Conservation (phyloP, 2,113 vertebrate genomes). For the Amblyopsis rosae region DNA sequence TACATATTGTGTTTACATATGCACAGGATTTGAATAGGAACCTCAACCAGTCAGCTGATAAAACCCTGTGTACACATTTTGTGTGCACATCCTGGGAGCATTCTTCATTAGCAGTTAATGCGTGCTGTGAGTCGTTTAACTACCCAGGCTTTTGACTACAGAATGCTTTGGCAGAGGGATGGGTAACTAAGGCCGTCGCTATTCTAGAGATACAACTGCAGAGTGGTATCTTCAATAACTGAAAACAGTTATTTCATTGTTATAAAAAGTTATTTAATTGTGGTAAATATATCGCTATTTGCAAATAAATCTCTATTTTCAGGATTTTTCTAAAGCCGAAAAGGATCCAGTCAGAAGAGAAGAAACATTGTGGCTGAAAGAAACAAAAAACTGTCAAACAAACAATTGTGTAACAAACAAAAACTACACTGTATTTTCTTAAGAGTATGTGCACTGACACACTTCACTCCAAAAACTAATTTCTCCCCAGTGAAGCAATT, state of each 20-base stretch:
- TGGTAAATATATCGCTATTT: neutral
- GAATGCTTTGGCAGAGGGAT: conserved; percentile 71
- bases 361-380: conserved; percentile 8
- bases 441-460: conserved; percentile 58
- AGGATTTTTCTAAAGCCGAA: neutral
- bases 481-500: conserved; percentile 63
- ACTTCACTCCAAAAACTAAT: conserved; percentile 69
- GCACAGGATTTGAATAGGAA: conserved; percentile 57
- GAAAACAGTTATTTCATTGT: neutral
- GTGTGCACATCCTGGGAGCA: conserved; percentile 31
- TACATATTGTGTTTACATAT: conserved; percentile 42
- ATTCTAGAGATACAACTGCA: conserved; percentile 31
- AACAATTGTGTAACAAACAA: conserved; percentile 17
- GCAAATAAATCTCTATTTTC: neutral
- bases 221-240: conserved; percentile 32
- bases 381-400: neutral
- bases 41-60: conserved; percentile 31
- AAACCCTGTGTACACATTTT: conserved; percentile 21
- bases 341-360: neutral
- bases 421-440: conserved; percentile 22
- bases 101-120: conserved; percentile 73
- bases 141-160: conserved; percentile 54
- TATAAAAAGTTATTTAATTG: neutral
- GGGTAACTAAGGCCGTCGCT: conserved; percentile 70
- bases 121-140: conserved; percentile 48